A percentile compares a stretch with the other conserved stretches of the same genome.
These are phyloP conservation scores for Drepana falcataria DNA, from an alignment of 2,888 invertebrate species.

Conservation along the genomic window DNA sequence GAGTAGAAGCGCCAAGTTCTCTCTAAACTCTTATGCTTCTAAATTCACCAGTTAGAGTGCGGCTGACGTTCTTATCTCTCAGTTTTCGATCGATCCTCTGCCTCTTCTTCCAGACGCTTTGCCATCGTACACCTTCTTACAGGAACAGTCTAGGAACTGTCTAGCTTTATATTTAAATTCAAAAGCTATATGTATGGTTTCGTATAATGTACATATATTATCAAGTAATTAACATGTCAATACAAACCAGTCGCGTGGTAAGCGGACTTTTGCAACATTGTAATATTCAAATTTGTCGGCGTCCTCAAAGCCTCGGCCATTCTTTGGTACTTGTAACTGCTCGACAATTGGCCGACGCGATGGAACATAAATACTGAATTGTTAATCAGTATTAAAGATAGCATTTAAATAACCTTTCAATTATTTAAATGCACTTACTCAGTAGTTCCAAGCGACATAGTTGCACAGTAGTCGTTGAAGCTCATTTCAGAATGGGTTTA, in stretches of 20 bases:
- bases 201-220: conserved; percentile 21
- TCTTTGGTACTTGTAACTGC: conserved; percentile 16
- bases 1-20: too few species aligned
- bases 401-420: conserved; percentile 10
- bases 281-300: conserved; percentile 55
- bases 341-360: not conserved
- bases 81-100: too few species aligned
- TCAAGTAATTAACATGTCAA: conserved; percentile 22
- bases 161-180: too few species aligned
- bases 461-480: conserved; percentile 7
- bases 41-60: too few species aligned
- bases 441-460: not conserved
- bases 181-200: too few species aligned
- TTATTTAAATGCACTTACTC: conserved; percentile 15
- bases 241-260: conserved; percentile 30
- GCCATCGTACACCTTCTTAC: too few species aligned
- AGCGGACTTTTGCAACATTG: conserved; percentile 46
- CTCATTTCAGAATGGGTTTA: not conserved
- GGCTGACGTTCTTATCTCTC: too few species aligned
- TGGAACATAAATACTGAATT: not conserved
- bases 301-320: conserved; percentile 38
- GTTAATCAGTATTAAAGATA: conserved; percentile 14
- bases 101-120: too few species aligned
- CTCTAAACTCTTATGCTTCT: too few species aligned
- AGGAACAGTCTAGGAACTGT: too few species aligned